Conservation (phyloP, 2,888 invertebrate genomes). For the Scrobipalpa costella region DNA sequence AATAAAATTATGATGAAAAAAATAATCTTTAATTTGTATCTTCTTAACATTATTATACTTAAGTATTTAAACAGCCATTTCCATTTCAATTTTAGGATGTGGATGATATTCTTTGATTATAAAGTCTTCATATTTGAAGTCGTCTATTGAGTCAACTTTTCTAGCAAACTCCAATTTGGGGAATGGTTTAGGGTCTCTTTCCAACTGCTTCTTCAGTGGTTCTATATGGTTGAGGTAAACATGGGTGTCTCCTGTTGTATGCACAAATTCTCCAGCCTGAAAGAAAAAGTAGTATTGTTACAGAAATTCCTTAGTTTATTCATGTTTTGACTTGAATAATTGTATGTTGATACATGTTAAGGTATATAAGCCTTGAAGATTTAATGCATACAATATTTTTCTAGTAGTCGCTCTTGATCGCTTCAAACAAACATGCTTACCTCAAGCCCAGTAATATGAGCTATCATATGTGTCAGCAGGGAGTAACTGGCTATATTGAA, state of each 20-base stretch:
- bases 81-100: constrained; percentile 94
- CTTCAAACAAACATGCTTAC: constrained; percentile 59
- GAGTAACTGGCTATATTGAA: constrained; percentile 99
- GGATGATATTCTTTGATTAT: constrained; percentile 91
- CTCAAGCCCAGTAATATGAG: constrained; percentile 94
- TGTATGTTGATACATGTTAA: no score
- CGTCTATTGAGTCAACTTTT: constrained; percentile 88
- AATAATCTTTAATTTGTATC: background rate
- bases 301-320: no score
- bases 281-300: constrained; percentile 38
- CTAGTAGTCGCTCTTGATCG: no score
- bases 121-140: constrained; percentile 94
- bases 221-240: constrained; percentile 95
- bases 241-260: constrained; percentile 97
- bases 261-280: constrained; percentile 95
- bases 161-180: constrained; percentile 90
- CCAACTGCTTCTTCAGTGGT: constrained; percentile 89
- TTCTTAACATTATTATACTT: background rate
- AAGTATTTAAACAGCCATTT: constrained; percentile 89
- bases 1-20: constrained; percentile 39
- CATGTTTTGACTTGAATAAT: no score
- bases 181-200: constrained; percentile 89
- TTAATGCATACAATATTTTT: no score
- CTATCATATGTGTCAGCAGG: constrained; percentile 96
- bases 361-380: no score